Evolutionary conservation across 1,140 invertebrate species (phyloP).

Genomic region (Ruditapes philippinarum): DNA sequence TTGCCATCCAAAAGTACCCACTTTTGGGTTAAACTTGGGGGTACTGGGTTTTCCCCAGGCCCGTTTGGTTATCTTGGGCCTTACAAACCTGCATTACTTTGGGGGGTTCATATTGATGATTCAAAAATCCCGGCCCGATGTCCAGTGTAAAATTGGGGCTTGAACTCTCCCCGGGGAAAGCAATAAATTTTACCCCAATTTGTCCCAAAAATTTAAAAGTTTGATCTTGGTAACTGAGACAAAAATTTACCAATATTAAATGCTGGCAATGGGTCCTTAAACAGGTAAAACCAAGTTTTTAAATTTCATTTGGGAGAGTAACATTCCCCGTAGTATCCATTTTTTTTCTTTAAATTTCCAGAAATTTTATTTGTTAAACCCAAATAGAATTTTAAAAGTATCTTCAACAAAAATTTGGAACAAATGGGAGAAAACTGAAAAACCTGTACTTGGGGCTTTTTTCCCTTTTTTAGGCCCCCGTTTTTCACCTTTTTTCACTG

Average conservation of each 20-base stretch:
- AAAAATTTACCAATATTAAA: conserved; percentile 41
- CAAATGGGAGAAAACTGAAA: not conserved
- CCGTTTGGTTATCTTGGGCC: conserved; percentile 57
- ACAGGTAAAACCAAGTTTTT: conserved; percentile 46
- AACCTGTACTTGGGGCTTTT: not conserved
- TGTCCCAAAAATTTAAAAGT: conserved; percentile 38
- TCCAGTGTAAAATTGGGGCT: not conserved
- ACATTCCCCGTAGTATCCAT: conserved; percentile 4
- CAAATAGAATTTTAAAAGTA: conserved; percentile 53
- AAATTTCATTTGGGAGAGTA: conserved; percentile 30
- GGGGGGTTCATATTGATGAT: conserved; percentile 61
- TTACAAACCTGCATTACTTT: conserved; percentile 43
- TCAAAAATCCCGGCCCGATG: conserved; percentile 58
- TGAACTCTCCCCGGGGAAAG: conserved; percentile 33
- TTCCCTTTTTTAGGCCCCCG: not conserved
- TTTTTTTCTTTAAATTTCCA: conserved; percentile 5
- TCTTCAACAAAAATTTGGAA: conserved; percentile 22
- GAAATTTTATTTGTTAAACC: conserved; percentile 53
- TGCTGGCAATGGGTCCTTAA: conserved; percentile 22
- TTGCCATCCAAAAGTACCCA: conserved; percentile 30
- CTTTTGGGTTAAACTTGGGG: conserved; percentile 29
- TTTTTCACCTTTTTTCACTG: not conserved
- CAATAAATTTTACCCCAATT: conserved; percentile 44
- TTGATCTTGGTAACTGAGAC: conserved; percentile 56
- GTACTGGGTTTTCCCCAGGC: conserved; percentile 3